Percentiles rank a stretch among this genome's conserved stretches.
Conservation (phyloP, 2,113 vertebrate genomes). For the Centropristis striata region DNA sequence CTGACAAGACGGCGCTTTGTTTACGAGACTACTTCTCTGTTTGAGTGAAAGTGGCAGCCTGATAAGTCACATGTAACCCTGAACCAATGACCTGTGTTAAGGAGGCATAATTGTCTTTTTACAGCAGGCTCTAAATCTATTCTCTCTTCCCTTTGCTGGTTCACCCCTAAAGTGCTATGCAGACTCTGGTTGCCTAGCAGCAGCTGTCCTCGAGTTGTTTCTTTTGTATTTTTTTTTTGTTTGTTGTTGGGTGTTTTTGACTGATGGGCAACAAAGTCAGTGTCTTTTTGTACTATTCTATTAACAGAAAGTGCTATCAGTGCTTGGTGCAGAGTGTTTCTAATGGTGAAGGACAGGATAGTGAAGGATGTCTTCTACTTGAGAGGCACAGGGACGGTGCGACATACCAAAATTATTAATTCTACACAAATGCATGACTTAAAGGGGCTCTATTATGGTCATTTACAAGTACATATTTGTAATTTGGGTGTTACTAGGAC, state of each 20-base stretch:
- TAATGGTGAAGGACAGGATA: slow-evolving; percentile 1
- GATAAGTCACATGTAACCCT: slow-evolving; percentile 73
- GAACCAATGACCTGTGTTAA: slow-evolving; percentile 84
- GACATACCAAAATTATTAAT: not conserved
- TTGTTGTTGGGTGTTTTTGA: slow-evolving; percentile 41
- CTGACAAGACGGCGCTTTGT: slow-evolving; percentile 43
- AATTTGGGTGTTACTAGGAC: too few species aligned
- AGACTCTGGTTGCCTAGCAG: slow-evolving; percentile 83
- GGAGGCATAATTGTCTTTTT: slow-evolving; percentile 83
- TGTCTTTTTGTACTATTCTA: slow-evolving; percentile 15
- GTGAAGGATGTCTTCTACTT: not conserved
- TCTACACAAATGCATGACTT: not conserved
- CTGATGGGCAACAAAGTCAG: slow-evolving; percentile 66
- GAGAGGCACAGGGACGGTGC: not conserved
- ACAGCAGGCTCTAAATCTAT: slow-evolving; percentile 77
- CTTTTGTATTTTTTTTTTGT: slow-evolving; percentile 38
- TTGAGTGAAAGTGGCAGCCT: slow-evolving; percentile 61
- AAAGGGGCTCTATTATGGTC: too few species aligned
- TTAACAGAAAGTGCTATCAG: slow-evolving; percentile 45
- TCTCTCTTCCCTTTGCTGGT: slow-evolving; percentile 28
- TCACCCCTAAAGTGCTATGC: slow-evolving; percentile 37
- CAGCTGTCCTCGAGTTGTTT: slow-evolving; percentile 66
- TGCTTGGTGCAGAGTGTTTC: slow-evolving; percentile 2
- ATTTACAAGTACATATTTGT: too few species aligned
- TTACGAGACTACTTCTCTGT: slow-evolving; percentile 64